Evolutionary conservation across 1,140 invertebrate genomes (phyloP), one percentile per base, ranked within the genome.

Genomic region (Phymorhynchus buccinoides): DNA sequence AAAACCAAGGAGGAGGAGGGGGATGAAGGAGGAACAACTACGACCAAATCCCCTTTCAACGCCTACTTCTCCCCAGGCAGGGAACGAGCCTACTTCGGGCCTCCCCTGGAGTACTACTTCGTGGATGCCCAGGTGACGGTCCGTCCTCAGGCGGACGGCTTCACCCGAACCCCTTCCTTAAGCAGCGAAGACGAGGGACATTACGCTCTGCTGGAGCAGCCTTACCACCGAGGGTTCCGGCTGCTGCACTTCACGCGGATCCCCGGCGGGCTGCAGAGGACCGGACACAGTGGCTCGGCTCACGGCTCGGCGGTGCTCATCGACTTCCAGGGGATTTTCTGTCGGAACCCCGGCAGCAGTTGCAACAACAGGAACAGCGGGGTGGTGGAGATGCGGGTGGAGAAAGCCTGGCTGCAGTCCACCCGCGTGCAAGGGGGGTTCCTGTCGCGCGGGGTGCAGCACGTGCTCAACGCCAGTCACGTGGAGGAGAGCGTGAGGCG

Each of bases 271-370:
- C 27, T 79, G 41, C 77, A 79, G 44, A 30, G 77, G 27, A 79
- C 42, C 3, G 77, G 77, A 9, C 77, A 79, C 42, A 27, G 41
- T 6, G 73, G 73, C 27, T 6, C 77, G 0, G 27, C 77, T 4
- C 32, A 73, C 71, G 37, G 37, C 12, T 48, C 77, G 0, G 27
- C 77, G 30, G 77, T 79, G 41, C 77, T 79, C 22, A 79, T 79
- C n/a, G 77, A 79, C 77, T 79, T 79, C 32, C 77, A 79, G 44
- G 77, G 77, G 27, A 79, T 79, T n/a, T 79, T 79, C 77, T 52
- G 42, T 22, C 42, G 77, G 27, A 79, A 30, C 77, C 77, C 77
- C 3, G 35, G 42, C 27, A 52, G 42, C 27, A 52, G 77, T 30
- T 16, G 41, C 37, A n/a, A 14, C 75, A 3, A 3, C 42, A 73